Evolutionary conservation across 2,113 vertebrate species (phyloP).

Genomic region (Antechinus stuartii): DNA sequence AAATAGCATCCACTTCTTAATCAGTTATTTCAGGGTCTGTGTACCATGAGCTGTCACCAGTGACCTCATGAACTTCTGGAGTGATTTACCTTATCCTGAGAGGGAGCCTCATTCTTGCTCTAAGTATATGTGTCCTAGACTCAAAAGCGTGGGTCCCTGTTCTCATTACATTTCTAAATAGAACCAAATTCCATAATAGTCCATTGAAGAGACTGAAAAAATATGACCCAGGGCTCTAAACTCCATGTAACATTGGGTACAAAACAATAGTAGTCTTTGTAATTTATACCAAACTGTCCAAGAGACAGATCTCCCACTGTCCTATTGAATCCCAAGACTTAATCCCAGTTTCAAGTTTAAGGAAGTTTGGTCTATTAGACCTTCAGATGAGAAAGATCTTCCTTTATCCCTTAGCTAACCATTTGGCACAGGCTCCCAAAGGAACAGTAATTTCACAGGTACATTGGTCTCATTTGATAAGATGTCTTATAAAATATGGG

Average conservation of each 20-base stretch:
- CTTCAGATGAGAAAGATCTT: background rate
- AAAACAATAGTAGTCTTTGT: background rate
- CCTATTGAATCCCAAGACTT: background rate
- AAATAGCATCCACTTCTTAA: conserved; percentile 63
- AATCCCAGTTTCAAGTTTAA: background rate
- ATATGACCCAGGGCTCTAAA: background rate
- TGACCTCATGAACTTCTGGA: conserved; percentile 46
- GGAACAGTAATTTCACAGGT: background rate
- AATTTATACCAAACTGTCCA: background rate
- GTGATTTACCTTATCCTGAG: conserved; percentile 40
- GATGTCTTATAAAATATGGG: background rate
- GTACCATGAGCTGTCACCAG: conserved; percentile 63
- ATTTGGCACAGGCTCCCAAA: background rate
- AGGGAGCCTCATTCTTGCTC: background rate
- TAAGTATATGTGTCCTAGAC: background rate
- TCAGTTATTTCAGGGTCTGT: conserved; percentile 73
- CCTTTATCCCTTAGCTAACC: background rate
- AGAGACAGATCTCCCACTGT: background rate
- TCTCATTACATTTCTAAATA: conserved; percentile 28
- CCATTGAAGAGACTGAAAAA: background rate
- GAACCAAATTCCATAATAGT: background rate
- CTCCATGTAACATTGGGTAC: background rate
- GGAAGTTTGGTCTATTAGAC: background rate
- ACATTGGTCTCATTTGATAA: background rate
- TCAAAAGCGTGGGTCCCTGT: background rate